Percentiles rank a stretch among this genome's conserved stretches.
phyloP scores from a whole-genome alignment of 2,113 vertebrate genomes.

The Phyllostomus hastatus region DNA sequence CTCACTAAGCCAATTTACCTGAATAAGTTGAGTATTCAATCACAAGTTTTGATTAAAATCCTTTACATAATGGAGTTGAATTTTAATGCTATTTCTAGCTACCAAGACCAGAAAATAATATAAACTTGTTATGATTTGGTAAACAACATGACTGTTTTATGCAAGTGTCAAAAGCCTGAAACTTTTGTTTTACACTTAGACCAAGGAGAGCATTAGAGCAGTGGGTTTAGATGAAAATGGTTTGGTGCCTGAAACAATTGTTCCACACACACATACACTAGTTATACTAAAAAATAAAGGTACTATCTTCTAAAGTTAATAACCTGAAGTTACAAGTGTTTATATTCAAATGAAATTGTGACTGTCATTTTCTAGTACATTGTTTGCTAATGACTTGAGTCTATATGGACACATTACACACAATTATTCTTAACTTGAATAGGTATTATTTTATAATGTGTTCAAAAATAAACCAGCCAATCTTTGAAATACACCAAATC shows the following conservation, averaged over 20 bases:
- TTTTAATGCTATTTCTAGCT: not conserved
- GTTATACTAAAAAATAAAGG: not conserved
- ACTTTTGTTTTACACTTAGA: not conserved
- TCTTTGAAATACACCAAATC: not conserved
- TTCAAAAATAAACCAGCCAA: not conserved
- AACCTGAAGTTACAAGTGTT: not conserved
- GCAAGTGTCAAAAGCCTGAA: not conserved
- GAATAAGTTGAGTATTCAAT: not conserved
- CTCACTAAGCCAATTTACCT: not conserved
- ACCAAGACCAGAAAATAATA: not conserved
- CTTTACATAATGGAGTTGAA: not conserved
- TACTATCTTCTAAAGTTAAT: not conserved
- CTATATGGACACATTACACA: not conserved
- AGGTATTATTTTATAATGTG: not conserved
- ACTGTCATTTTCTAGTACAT: not conserved
- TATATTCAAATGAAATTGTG: not conserved
- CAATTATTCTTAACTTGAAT: not conserved
- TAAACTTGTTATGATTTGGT: not conserved
- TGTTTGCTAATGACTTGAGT: not conserved
- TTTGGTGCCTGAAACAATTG: not conserved
- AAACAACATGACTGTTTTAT: not conserved
- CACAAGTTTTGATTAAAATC: not conserved
- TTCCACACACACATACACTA: not conserved
- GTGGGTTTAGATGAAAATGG: not conserved
- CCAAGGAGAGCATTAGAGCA: not conserved